phyloP scores from a whole-genome alignment of 2,797 vertebrate genomes.

The Forpus xanthops region DNA sequence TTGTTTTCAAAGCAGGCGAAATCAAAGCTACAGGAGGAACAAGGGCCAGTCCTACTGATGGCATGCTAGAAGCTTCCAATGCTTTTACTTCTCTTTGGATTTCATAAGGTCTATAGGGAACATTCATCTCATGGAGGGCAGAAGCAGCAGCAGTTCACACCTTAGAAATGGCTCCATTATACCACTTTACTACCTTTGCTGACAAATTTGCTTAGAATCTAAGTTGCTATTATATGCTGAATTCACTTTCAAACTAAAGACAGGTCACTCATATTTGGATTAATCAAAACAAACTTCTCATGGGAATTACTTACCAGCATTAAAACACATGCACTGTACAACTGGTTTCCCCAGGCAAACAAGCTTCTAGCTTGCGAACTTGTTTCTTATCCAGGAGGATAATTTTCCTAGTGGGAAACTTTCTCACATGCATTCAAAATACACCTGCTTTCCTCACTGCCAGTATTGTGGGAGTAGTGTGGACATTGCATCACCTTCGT shows the following conservation, averaged over 20 bases:
- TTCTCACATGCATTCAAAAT: neutral
- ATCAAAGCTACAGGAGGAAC: neutral
- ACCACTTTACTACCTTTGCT: neutral
- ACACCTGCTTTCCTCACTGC: neutral
- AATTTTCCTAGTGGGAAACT: neutral
- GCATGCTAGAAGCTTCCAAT: neutral
- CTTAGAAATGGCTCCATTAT: neutral
- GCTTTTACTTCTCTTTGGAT: neutral
- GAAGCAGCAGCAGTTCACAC: neutral
- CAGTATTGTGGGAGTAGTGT: neutral
- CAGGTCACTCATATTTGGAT: neutral
- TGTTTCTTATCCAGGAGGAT: neutral
- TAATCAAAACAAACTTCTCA: neutral
- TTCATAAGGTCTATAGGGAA: neutral
- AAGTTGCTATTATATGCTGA: neutral
- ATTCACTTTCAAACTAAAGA: neutral
- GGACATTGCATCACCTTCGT: neutral
- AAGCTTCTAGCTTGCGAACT: neutral
- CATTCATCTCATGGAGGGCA: neutral
- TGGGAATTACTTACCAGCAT: neutral
- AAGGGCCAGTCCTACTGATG: neutral
- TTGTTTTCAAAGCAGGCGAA: neutral
- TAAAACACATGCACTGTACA: neutral
- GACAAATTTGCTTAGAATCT: neutral
- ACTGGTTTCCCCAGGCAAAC: neutral